Base-by-base conservation (phyloP, 1,140 invertebrate genomes). In the Drosophila tropicalis region DNA sequence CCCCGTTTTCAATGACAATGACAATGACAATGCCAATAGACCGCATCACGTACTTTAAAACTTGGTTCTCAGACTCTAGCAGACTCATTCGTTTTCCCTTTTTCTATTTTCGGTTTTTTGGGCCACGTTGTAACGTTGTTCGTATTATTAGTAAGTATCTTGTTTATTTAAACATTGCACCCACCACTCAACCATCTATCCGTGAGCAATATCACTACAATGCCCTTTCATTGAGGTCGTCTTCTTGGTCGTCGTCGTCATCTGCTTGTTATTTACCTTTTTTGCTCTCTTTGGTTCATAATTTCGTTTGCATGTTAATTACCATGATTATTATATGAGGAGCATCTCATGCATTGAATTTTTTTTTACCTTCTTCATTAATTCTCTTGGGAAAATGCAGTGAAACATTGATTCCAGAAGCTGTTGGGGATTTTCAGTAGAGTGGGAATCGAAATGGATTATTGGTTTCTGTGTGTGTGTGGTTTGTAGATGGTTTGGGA, bases 241-340 rank as follows among this genome's bases (percentile, higher is more conserved):
- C 44, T 57, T 55, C 39, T n/a, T n/a, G n/a, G 2, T 22, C 9
- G 19, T 51, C 17, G 19, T 51, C 44, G 9, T 22, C 44, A 22
- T 19, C 44, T 51, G 44, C 44, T 47, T 47, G 44, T 51, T 89
- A 72, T 87, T 89, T 87, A 79, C 80, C 79, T 83, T 79, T 70
- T 82, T 72, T 80, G 84, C 76, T 83, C 72, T 80, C 70, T 17
- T 57, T 36, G n/a, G 77, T 89, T 80, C 80, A 89, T 89, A 89
- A 89, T 89, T 89, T 84, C 77, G 85, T 89, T 89, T 89, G 80
- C 81, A 89, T 89, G 84, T 89, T 89, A 89, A 89, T 89, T 89
- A 89, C 84, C 84, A 81, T 72, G 81, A 89, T 89, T 89, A 89
- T 89, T 89, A 85, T 89, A 36, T 68, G 66, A 61, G 63, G 61